Evolutionary conservation across 35 echinoderm and acorn worm species (phyloP).

Genomic region (Eucidaris tribuloides): DNA sequence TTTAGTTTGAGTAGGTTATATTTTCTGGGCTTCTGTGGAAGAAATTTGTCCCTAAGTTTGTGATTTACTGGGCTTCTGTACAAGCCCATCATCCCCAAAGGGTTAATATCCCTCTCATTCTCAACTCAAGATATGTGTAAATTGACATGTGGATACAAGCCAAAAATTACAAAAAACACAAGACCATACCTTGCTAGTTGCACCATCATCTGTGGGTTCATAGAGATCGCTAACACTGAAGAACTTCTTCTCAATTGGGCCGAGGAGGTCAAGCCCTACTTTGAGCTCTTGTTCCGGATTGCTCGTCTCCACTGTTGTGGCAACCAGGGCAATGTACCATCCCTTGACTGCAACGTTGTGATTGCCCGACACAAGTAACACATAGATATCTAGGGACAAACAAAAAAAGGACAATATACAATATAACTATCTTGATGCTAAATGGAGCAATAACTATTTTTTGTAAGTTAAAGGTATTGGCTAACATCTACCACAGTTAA

Average conservation of each 20-base stretch:
- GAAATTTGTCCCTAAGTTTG: too few relatives aligned
- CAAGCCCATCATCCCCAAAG: too few relatives aligned
- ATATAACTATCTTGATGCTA: too few relatives aligned
- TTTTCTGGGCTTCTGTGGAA: too few relatives aligned
- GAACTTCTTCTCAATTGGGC: constrained; percentile 76
- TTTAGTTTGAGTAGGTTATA: too few relatives aligned
- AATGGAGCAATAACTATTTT: too few relatives aligned
- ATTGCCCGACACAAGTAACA: constrained; percentile 70
- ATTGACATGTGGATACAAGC: too few relatives aligned
- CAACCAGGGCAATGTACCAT: constrained; percentile 83
- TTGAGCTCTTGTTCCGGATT: constrained; percentile 76
- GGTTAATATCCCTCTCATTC: too few relatives aligned
- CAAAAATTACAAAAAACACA: neutral
- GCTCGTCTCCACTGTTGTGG: constrained; percentile 90
- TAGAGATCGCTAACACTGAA: constrained; percentile 34
- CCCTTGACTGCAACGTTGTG: constrained; percentile 82
- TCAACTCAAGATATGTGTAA: too few relatives aligned
- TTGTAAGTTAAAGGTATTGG: too few relatives aligned
- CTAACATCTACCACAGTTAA: too few relatives aligned
- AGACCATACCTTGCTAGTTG: constrained; percentile 49
- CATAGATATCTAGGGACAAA: constrained; percentile 86
- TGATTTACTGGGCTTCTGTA: too few relatives aligned
- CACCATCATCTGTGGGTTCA: constrained; percentile 69
- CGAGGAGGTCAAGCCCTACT: constrained; percentile 70
- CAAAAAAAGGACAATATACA: neutral